A percentile compares a stretch with the other conserved stretches of the same genome.
phyloP scores from a whole-genome alignment of 2,888 invertebrate genomes.

The Ischnus inquisitorius region DNA sequence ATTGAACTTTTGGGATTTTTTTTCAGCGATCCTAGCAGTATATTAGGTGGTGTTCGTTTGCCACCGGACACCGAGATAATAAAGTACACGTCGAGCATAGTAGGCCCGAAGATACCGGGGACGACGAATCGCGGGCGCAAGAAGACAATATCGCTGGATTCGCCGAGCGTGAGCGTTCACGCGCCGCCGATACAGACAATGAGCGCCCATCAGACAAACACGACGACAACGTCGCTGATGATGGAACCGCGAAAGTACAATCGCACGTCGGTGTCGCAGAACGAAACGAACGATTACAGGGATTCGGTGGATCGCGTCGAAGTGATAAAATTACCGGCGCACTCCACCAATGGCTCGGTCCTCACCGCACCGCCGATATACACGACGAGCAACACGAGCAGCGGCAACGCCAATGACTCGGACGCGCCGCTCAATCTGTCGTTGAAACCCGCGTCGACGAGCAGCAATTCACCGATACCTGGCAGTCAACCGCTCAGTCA shows the following conservation, averaged over 20 bases:
- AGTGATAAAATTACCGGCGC: conserved; percentile 92
- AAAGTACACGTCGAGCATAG: conserved; percentile 95
- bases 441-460: conserved; percentile 89
- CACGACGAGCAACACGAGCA: conserved; percentile 85
- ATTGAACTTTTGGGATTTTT: conserved; percentile 2
- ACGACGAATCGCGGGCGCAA: conserved; percentile 94
- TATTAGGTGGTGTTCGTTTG: conserved; percentile 93
- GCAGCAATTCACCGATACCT: conserved; percentile 80
- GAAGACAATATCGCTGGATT: conserved; percentile 95
- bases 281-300: conserved; percentile 81
- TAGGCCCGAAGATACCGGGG: conserved; percentile 94
- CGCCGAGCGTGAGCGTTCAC: conserved; percentile 88
- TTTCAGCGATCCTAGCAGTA: conserved; percentile 92
- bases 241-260: conserved; percentile 85
- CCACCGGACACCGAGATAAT: conserved; percentile 96
- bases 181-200: conserved; percentile 85
- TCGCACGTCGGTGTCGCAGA: conserved; percentile 79
- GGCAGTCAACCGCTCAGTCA: conserved; percentile 83
- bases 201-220: conserved; percentile 81
- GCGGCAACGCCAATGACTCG: conserved; percentile 87
- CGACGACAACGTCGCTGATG: conserved; percentile 83
- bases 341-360: conserved; percentile 84
- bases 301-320: conserved; percentile 90
- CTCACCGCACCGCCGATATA: conserved; percentile 86
- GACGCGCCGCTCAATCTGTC: conserved; percentile 94